Conservation (phyloP, 2,888 invertebrate genomes). For the Maniola hyperantus region DNA sequence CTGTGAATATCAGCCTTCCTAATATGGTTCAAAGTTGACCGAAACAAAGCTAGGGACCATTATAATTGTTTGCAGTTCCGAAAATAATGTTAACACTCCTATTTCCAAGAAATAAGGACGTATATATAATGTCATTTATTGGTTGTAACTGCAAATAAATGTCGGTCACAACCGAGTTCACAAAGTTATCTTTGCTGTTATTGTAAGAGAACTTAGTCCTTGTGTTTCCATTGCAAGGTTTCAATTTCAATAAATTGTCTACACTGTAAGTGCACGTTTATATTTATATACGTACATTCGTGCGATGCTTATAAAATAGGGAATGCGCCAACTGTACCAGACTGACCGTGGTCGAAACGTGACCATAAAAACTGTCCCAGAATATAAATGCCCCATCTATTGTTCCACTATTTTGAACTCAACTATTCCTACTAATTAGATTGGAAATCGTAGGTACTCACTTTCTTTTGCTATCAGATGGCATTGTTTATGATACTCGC, state of each 20-base stretch:
- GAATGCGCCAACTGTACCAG: slow-evolving; percentile 51
- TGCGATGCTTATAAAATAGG: slow-evolving; percentile 58
- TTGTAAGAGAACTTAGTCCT: slow-evolving; percentile 9
- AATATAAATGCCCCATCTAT: slow-evolving; percentile 49
- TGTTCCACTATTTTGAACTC: slow-evolving; percentile 38
- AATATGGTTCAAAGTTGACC: slow-evolving; percentile 63
- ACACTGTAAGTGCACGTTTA: slow-evolving; percentile 35
- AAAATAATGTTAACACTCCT: slow-evolving; percentile 22
- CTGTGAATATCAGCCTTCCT: slow-evolving; percentile 47
- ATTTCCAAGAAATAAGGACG: slow-evolving; percentile 30
- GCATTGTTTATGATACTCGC: slow-evolving; percentile 41
- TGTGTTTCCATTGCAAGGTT: slow-evolving; percentile 14
- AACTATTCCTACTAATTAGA: slow-evolving; percentile 30
- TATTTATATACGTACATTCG: slow-evolving; percentile 46
- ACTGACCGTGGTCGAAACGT: slow-evolving; percentile 51
- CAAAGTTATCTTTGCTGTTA: slow-evolving; percentile 14
- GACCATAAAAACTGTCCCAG: slow-evolving; percentile 57
- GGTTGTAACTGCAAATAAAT: slow-evolving; percentile 40
- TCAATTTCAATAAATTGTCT: slow-evolving; percentile 17
- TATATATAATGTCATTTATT: slow-evolving; percentile 28
- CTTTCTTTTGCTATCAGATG: slow-evolving; percentile 34
- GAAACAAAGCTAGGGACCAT: slow-evolving; percentile 47
- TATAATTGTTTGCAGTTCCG: slow-evolving; percentile 36
- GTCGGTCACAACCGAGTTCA: slow-evolving; percentile 29
- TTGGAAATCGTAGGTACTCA: slow-evolving; percentile 32